Conservation (phyloP, 1,140 invertebrate genomes). For the Argopecten irradians region DNA sequence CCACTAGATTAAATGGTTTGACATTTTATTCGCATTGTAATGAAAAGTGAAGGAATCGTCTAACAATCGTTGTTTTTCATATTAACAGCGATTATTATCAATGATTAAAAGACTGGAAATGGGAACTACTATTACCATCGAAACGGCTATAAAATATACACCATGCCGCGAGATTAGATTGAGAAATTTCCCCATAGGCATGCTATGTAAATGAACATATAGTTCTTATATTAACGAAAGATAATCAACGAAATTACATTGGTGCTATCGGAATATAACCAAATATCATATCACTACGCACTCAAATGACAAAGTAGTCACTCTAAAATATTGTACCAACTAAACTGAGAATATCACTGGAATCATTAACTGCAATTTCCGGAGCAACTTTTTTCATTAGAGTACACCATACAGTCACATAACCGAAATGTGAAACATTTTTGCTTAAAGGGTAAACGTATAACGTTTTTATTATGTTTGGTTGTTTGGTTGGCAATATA, state of each 20-base stretch:
- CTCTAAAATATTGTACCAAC: neutral
- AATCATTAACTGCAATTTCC: neutral
- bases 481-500: neutral
- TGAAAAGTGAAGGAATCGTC: neutral
- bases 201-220: neutral
- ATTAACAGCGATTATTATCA: constrained; percentile 23
- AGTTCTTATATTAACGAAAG: neutral
- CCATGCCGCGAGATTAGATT: neutral
- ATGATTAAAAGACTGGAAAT: constrained; percentile 19
- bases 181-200: neutral
- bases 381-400: neutral
- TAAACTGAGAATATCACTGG: neutral
- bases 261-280: neutral
- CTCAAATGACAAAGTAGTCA: neutral
- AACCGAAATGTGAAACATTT: neutral
- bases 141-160: neutral
- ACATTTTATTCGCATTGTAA: constrained; percentile 23
- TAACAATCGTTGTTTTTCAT: neutral
- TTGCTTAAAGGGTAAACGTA: neutral
- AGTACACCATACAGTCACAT: neutral
- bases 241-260: neutral
- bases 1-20: neutral
- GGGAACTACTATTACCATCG: neutral
- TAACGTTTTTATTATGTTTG: neutral
- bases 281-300: neutral